Base-by-base conservation (phyloP, 2,797 vertebrate genomes). In the Adelosebastes latens region DNA sequence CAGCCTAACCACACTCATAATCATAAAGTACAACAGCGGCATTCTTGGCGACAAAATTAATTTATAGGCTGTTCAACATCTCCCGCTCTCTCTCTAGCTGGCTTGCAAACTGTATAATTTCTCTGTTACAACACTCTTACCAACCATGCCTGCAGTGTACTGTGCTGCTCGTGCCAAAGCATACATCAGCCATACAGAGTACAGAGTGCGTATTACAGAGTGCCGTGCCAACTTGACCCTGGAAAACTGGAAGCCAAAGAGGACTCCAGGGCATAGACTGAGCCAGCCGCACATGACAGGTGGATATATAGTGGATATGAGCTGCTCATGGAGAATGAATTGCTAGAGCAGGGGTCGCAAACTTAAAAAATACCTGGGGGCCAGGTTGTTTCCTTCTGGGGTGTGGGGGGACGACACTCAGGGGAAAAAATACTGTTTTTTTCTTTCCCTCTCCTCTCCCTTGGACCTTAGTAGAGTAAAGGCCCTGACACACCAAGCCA, bases 291-390 rank as follows among this genome's bases (percentile, higher is more conserved):
- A 46, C 55, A 27, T 84, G 86, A 87, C 91, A 91, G 84, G 88
- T 89, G 86, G 72, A 86, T 73, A 80, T 84, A 80, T 87, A 83
- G 79, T 75, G 78, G 63, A 75, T 86, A 63, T 68, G 64, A 88
- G 62, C 46, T 25, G 63, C 73, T 78, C 55, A 29, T 18, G 71
- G 72, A 39, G 31, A 85, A 72, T 68, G 60, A 77, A 72, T 46
- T 72, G 56, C 59, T 22, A 29, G 20, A 63, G 68, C 20, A 72
- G 25, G 68, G 75, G 67, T 32, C 60, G 84, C 34, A 66, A 63
- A 78, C 56, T 70, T 32, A 58, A 74, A 66, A 73, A 86, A 84
- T 70, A 79, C 55, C 64, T 62, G n/a, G 24, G 62, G 55, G 64
- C 20, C 55, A 64, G 52, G 66, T 59, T 77, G 25, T 62, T 67